Percentiles rank a stretch among this genome's conserved stretches.
phyloP scores from a whole-genome alignment of 1,140 invertebrate genomes.

The Bombus sibiricus region DNA sequence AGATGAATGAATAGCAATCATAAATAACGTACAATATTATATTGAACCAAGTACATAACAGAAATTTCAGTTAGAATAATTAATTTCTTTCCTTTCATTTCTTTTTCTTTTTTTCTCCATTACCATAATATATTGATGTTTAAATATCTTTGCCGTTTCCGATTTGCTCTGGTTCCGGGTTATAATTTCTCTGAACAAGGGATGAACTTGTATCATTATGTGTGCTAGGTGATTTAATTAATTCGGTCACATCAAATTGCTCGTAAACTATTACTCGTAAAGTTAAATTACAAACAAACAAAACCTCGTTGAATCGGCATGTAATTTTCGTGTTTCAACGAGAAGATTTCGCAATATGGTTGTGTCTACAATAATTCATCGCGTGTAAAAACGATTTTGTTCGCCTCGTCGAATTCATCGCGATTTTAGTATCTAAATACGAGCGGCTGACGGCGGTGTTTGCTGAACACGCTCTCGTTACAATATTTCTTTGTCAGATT shows the following conservation, averaged over 20 bases:
- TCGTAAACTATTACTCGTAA: neutral
- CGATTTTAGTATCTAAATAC: slow-evolving; percentile 7
- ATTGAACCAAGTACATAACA: neutral
- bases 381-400: neutral
- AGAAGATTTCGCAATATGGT: neutral
- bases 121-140: neutral
- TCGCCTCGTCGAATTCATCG: no score
- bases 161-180: no score
- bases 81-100: no score
- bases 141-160: neutral
- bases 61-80: neutral
- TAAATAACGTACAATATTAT: neutral
- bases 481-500: slow-evolving; percentile 1
- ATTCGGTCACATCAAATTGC: neutral
- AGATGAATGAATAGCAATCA: neutral
- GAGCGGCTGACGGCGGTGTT: neutral
- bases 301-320: neutral
- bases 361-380: neutral
- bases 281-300: neutral
- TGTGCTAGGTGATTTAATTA: neutral
- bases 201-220: neutral
- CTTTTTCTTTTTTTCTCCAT: no score
- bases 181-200: no score
- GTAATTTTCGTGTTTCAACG: neutral
- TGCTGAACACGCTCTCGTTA: neutral